Evolutionary conservation across 2,113 vertebrate species (phyloP).

Genomic region (Syngnathus floridae): DNA sequence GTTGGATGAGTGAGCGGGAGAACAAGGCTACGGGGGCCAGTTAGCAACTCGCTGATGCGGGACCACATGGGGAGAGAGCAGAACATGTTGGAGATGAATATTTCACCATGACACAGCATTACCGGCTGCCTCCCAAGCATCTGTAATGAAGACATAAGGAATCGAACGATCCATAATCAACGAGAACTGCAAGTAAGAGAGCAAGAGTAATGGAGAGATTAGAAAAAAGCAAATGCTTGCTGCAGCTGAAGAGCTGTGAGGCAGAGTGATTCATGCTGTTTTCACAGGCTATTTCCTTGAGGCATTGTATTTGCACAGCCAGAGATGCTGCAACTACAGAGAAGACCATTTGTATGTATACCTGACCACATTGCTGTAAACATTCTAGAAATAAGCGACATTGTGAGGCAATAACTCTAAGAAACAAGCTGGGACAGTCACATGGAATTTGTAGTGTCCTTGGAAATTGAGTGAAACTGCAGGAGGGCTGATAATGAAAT

Average conservation of each 20-base stretch:
- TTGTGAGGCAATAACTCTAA: neutral
- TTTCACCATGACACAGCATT: slow-evolving; percentile 29
- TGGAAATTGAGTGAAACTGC: no score
- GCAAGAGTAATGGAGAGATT: neutral
- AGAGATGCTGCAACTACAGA: slow-evolving; percentile 10
- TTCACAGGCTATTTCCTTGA: slow-evolving; percentile 48
- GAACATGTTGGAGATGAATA: slow-evolving; percentile 37
- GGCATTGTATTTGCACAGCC: slow-evolving; percentile 34
- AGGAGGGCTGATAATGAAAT: neutral
- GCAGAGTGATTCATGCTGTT: slow-evolving; percentile 27
- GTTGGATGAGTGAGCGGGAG: slow-evolving; percentile 21
- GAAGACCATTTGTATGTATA: slow-evolving; percentile 10
- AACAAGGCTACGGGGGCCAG: slow-evolving; percentile 25
- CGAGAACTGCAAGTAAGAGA: slow-evolving; percentile 25
- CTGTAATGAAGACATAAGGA: slow-evolving; percentile 48
- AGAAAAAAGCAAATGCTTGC: neutral
- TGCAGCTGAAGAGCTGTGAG: slow-evolving; percentile 38
- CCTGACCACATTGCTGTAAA: slow-evolving; percentile 16
- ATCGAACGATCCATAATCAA: slow-evolving; percentile 38
- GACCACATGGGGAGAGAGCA: slow-evolving; percentile 29
- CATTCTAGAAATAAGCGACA: neutral
- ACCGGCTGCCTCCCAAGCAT: slow-evolving; percentile 36
- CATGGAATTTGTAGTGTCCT: neutral
- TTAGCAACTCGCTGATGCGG: slow-evolving; percentile 44
- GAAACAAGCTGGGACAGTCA: neutral